phyloP scores from a whole-genome alignment of 2,113 vertebrate species.

The Monopterus albus region DNA sequence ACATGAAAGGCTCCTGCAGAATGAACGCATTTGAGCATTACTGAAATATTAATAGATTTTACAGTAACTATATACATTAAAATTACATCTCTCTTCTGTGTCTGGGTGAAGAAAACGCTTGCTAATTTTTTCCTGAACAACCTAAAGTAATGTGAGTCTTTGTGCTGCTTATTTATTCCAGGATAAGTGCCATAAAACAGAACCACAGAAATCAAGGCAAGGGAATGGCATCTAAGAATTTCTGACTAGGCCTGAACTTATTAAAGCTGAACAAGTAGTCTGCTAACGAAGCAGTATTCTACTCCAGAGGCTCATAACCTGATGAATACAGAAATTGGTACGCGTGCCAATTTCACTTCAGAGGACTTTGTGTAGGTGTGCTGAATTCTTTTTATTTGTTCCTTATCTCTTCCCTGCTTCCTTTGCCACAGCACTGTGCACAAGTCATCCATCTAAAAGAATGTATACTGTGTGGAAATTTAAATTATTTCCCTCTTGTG shows the following conservation, averaged over 20 bases:
- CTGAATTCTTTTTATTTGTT: background rate
- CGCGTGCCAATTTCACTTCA: constrained; percentile 34
- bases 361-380: constrained; percentile 49
- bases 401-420: constrained; percentile 6
- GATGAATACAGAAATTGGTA: constrained; percentile 62
- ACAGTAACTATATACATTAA: constrained; percentile 42
- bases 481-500: background rate
- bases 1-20: constrained; percentile 33
- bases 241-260: constrained; percentile 41
- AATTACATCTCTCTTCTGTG: constrained; percentile 27
- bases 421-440: background rate
- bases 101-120: constrained; percentile 15
- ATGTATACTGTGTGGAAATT: background rate
- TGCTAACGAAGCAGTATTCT: constrained; percentile 40
- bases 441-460: background rate
- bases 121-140: constrained; percentile 2
- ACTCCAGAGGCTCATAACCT: constrained; percentile 42
- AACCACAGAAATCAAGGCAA: constrained; percentile 25
- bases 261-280: constrained; percentile 38
- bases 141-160: constrained; percentile 11
- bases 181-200: constrained; percentile 34
- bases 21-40: constrained; percentile 47
- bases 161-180: constrained; percentile 35
- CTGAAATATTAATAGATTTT: constrained; percentile 64
- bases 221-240: constrained; percentile 44